Base-by-base conservation (phyloP, 2,888 invertebrate species). In the Synergus gifuensis region DNA sequence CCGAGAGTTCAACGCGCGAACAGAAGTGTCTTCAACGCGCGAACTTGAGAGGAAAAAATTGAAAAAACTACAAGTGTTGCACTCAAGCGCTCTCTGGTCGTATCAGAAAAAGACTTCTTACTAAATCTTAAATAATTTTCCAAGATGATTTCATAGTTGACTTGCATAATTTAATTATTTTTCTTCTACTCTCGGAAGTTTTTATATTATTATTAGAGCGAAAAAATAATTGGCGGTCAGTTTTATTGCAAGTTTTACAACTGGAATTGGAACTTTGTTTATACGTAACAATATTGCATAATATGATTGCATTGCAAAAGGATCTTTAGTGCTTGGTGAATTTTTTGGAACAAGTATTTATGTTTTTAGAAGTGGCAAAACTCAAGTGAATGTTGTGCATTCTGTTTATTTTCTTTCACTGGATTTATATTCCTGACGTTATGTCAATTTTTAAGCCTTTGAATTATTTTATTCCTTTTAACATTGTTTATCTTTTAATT, bases 1-100 rank as follows among this genome's bases (percentile, higher is more conserved):
- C 16, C 8, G 49, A 54, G 73, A 73, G 73, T 73, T 73, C 73
- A 73, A 73, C 49, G 73, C 73, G 49, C 73, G 49, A 73, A 73
- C 28, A 69, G 44, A 46, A 73, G 73, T 73, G 36, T 73, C 54
- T 73, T 54, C 73, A 36, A 64, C 7, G 12, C 63, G 44, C 18
- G 36, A 77, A 28, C 9, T 4, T 0, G 49, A 67, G 22, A 16
- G 69, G 63, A 60, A 63, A 42, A 16, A 62, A 28, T 28, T 16
- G 12, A 58, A 46, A 46, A 18, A 62, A 63, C 14, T 14, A 28
- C 16, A 64, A 40, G 64, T 64, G 42, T 64, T 64, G 14, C 40
- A 42, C 40, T 40, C 40, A 64, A 60, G 18, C 22, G 63, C 16
- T 16, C n/a, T n/a, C 0, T 40, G n/a, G 42, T 64, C 40, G n/a